These are phyloP conservation scores for Cacatua alba DNA, from an alignment of 2,113 vertebrate genomes.

Conservation along the genomic window DNA sequence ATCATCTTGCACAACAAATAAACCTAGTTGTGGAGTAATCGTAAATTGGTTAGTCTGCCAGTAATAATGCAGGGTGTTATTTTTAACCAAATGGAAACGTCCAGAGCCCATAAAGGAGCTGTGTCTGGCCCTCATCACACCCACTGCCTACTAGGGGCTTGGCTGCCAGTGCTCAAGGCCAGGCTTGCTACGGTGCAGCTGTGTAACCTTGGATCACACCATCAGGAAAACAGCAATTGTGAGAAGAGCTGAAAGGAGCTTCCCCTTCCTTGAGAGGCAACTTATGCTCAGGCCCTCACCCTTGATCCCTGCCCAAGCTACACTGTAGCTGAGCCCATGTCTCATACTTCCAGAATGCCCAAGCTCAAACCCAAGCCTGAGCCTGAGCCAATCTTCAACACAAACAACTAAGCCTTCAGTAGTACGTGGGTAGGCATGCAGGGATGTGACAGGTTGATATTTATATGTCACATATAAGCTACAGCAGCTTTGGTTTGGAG, in stretches of 20 bases:
- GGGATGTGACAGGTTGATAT: background rate
- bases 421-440: background rate
- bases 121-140: background rate
- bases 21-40: background rate
- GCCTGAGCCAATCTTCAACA: background rate
- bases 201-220: background rate
- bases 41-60: background rate
- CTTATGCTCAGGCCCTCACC: background rate
- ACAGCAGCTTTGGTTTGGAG: background rate
- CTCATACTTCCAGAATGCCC: background rate
- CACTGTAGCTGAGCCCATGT: fast-evolving
- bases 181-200: background rate
- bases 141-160: background rate
- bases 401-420: background rate
- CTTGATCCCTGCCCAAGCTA: background rate
- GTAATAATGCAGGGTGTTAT: background rate
- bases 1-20: background rate
- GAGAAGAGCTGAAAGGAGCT: background rate
- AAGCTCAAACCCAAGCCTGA: background rate
- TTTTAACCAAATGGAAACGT: background rate
- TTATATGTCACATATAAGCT: background rate
- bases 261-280: background rate
- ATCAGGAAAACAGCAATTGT: background rate
- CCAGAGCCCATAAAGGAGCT: background rate
- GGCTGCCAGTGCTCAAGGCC: background rate